Conservation (phyloP, 2,888 invertebrate species). For the Spilarctia lutea region DNA sequence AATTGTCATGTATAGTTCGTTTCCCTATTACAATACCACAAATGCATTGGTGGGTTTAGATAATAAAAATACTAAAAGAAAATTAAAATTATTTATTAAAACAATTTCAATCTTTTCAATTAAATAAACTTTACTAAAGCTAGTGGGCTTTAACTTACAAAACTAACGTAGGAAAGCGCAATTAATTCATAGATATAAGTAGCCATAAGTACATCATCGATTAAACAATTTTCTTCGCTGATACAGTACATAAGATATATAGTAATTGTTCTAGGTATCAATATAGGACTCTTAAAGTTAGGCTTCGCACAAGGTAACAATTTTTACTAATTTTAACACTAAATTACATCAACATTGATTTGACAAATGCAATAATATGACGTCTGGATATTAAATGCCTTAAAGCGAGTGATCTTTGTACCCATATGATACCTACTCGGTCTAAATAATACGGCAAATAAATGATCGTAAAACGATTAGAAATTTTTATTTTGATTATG, state of each 20-base stretch:
- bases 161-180: constrained; percentile 79
- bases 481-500: constrained; percentile 52
- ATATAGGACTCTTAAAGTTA: constrained; percentile 75
- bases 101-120: constrained; percentile 82
- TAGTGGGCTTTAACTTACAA: constrained; percentile 76
- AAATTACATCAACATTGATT: constrained; percentile 68
- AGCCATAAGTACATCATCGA: constrained; percentile 76
- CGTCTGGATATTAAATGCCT: constrained; percentile 68
- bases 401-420: constrained; percentile 70
- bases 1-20: too few relatives aligned
- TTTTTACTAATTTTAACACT: constrained; percentile 65
- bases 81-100: constrained; percentile 86
- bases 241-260: constrained; percentile 52
- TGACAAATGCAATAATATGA: constrained; percentile 75
- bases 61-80: constrained; percentile 60
- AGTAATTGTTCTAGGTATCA: constrained; percentile 73
- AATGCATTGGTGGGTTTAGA: constrained; percentile 2
- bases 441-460: constrained; percentile 67
- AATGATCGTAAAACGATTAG: constrained; percentile 51
- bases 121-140: constrained; percentile 80
- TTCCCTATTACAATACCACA: not conserved
- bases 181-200: constrained; percentile 73
- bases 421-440: constrained; percentile 79
- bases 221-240: constrained; percentile 53
- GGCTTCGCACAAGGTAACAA: constrained; percentile 68